Percentiles rank a stretch among this genome's conserved stretches.
Evolutionary conservation across 2,888 invertebrate species (phyloP).

Genomic region (Chaetoderma sp.): DNA sequence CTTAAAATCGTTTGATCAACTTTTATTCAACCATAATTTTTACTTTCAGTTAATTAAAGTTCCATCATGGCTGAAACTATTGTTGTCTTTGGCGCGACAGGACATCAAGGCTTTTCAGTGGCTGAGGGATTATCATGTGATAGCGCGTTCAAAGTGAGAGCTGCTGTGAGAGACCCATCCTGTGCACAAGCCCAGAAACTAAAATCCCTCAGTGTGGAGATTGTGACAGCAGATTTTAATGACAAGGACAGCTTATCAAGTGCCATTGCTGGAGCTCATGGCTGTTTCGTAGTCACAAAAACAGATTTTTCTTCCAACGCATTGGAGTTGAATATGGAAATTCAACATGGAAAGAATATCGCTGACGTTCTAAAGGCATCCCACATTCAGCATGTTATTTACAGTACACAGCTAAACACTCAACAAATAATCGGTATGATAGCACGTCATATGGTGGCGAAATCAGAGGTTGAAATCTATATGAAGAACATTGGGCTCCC

Average conservation of each 20-base stretch:
- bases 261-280: conserved; percentile 44
- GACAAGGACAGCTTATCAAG: conserved; percentile 38
- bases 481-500: conserved; percentile 49
- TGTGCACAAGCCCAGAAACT: conserved; percentile 40
- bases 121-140: conserved; percentile 45
- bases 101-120: conserved; percentile 53
- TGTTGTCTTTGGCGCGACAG: conserved; percentile 55
- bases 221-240: conserved; percentile 44
- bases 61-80: conserved; percentile 40
- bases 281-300: conserved; percentile 55
- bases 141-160: conserved; percentile 45
- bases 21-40: too few relatives aligned
- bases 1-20: too few relatives aligned
- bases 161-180: conserved; percentile 43
- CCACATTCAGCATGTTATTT: conserved; percentile 53
- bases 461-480: conserved; percentile 57
- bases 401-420: conserved; percentile 59
- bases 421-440: conserved; percentile 50
- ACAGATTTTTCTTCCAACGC: conserved; percentile 52
- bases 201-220: conserved; percentile 38
- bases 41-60: too few relatives aligned
- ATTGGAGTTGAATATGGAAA: conserved; percentile 54
- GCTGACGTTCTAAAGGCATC: conserved; percentile 53
- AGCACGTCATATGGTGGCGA: conserved; percentile 60
- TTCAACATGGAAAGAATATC: conserved; percentile 50